Evolutionary conservation across 2,888 invertebrate species (phyloP), one percentile per base, ranked within the genome.

Genomic region (Fragum sueziense): DNA sequence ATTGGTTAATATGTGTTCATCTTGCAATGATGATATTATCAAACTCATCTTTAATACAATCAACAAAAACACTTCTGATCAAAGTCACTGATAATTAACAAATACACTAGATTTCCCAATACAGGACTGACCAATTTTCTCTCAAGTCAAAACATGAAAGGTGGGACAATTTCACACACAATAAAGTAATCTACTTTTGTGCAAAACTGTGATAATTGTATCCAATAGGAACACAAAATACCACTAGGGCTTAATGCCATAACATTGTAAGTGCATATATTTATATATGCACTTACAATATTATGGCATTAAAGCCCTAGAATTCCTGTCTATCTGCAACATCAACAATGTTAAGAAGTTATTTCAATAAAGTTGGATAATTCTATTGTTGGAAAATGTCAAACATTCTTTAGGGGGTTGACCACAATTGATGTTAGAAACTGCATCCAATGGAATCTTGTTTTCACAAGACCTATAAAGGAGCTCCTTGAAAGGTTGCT

Each of bases 351-450:
- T n/a, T 27, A 22, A 59, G 37, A 29, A 27, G 37, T 25, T n/a
- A 59, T 29, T 61, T 57, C 47, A 34, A 71, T 25, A 71, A 27
- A n/a, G 33, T 57, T 57, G 22, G 59, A 31, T 71, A 71, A 71
- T 34, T 14, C 71, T 57, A 34, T 69, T 69, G 69, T 27, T 34
- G 41, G 65, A 34, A 71, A 74, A 74, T 81, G 81, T 71, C 77
- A 81, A 81, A 78, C 78, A 77, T 78, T 74, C 74, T 62, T 62
- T 65, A 37, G 25, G 78, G 81, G 75, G 78, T 78, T 74, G 73
- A 75, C 33, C 70, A 70, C 70, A 70, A 54, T 70, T 52, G 70
- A 70, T 70, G 70, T 29, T 54, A 68, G 27, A 47, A 34, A 52
- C 54, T 69, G 54, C 54, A 70, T 69, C 51, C 29, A 37, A 22